These are phyloP conservation scores for Podarcis lilfordi DNA, from an alignment of 2,797 vertebrate genomes.

Conservation along the genomic window DNA sequence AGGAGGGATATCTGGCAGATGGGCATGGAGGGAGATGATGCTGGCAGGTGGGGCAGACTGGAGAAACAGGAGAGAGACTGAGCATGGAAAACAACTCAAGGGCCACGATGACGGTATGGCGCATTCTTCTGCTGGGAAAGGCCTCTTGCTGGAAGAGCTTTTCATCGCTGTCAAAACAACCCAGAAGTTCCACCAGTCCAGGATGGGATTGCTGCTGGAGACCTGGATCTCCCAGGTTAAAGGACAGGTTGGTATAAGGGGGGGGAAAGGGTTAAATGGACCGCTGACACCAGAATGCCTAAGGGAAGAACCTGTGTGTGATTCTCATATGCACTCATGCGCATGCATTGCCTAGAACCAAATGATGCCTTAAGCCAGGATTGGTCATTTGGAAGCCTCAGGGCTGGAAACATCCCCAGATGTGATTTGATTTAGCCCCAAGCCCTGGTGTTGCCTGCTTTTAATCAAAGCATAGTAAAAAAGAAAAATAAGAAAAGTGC, in stretches of 20 bases:
- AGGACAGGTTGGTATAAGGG: conserved; percentile 81
- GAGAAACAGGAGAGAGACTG: neutral
- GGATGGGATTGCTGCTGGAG: conserved; percentile 86
- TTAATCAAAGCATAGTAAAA: neutral
- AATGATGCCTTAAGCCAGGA: neutral
- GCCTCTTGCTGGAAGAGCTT: conserved; percentile 77
- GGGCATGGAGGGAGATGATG: accelerated
- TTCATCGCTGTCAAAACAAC: conserved; percentile 92
- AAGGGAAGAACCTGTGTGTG: neutral
- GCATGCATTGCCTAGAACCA: neutral
- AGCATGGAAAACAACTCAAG: neutral
- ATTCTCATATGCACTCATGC: neutral
- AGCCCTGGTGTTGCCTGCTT: neutral
- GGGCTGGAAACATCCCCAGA: neutral
- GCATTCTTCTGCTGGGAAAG: neutral
- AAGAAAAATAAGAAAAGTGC: no score
- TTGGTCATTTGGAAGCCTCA: neutral
- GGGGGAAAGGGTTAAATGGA: neutral
- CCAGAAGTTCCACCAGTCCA: conserved; percentile 84
- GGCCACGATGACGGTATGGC: neutral
- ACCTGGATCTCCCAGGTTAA: conserved; percentile 91
- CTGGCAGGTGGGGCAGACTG: neutral
- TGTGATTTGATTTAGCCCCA: neutral
- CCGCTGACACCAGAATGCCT: neutral
- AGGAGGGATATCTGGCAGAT: neutral